These are phyloP conservation scores for Centropristis striata DNA, from an alignment of 2,113 vertebrate genomes.

Conservation along the genomic window DNA sequence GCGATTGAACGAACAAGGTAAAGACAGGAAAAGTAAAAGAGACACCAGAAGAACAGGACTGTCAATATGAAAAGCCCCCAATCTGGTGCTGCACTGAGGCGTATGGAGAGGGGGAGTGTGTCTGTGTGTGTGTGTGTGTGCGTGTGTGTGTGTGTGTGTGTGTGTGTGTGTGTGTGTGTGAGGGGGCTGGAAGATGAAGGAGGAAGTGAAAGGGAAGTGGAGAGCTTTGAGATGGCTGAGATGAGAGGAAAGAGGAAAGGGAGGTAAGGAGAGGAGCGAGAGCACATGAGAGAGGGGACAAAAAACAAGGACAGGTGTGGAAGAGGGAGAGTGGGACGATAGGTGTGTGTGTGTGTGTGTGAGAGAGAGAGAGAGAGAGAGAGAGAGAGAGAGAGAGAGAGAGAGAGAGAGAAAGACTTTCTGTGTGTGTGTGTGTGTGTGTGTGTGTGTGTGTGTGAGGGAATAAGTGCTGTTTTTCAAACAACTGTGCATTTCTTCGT, in stretches of 20 bases:
- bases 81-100: slow-evolving; percentile 60
- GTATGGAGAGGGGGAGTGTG: slow-evolving; percentile 34
- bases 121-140: slow-evolving; percentile 17
- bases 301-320: slow-evolving; percentile 71
- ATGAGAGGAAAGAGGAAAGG: slow-evolving; percentile 63
- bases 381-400: slow-evolving; percentile 2
- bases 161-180: slow-evolving; percentile 4
- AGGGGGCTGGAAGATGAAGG: slow-evolving; percentile 59
- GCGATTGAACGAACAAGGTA: slow-evolving; percentile 43
- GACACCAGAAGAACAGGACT: slow-evolving; percentile 59
- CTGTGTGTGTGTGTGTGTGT: slow-evolving; percentile 12
- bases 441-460: slow-evolving; percentile 21
- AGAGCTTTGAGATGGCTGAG: slow-evolving; percentile 73
- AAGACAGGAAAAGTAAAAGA: slow-evolving; percentile 48
- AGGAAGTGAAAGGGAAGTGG: slow-evolving; percentile 67
- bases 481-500: slow-evolving; percentile 43
- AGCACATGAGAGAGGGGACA: slow-evolving; percentile 57
- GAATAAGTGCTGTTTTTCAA: slow-evolving; percentile 43
- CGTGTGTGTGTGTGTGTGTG: slow-evolving; percentile 17
- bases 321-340: slow-evolving; percentile 30
- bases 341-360: slow-evolving; percentile 26
- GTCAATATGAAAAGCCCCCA: slow-evolving; percentile 64
- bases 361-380: slow-evolving; percentile 10
- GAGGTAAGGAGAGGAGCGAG: slow-evolving; percentile 60
- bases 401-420: neutral